Conservation (phyloP, 2,888 invertebrate species). For the Agonopterix heracliana region DNA sequence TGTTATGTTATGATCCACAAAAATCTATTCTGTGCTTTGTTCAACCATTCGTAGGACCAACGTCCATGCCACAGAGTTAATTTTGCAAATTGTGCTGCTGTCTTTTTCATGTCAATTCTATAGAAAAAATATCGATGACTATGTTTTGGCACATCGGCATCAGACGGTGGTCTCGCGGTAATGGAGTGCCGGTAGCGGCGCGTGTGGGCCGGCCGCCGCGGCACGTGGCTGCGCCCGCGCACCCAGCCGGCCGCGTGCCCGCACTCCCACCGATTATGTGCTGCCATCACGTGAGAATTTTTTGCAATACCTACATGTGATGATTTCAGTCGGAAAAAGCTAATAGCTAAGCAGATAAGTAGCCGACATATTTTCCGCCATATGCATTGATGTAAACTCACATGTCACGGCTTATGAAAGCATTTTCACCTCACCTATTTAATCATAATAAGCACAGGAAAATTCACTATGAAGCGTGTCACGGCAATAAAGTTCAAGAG, state of each 20-base stretch:
- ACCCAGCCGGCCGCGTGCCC: conserved; percentile 7
- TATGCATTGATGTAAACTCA: too few species aligned
- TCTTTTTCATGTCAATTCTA: too few species aligned
- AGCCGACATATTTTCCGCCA: too few species aligned
- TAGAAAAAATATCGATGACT: conserved; percentile 23
- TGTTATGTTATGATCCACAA: too few species aligned
- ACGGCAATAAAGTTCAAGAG: conserved; percentile 59
- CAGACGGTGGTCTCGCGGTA: conserved; percentile 49
- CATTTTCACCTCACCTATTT: conserved; percentile 5
- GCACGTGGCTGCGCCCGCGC: conserved; percentile 26
- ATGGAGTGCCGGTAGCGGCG: conserved; percentile 56
- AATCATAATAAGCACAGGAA: conserved; percentile 32
- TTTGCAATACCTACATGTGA: conserved; percentile 2
- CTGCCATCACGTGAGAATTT: conserved; percentile 53
- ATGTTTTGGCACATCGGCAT: conserved; percentile 33
- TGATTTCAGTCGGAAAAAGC: too few species aligned
- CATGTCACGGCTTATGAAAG: background rate
- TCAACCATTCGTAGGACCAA: too few species aligned
- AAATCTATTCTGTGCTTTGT: too few species aligned
- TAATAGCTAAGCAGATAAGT: too few species aligned
- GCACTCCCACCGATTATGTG: conserved; percentile 70
- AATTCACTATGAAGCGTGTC: conserved; percentile 45
- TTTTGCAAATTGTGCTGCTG: too few species aligned
- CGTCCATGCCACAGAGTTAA: too few species aligned
- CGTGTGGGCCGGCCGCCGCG: conserved; percentile 29